Base-by-base conservation (phyloP, 2,797 vertebrate genomes). In the Notamacropus eugenii region DNA sequence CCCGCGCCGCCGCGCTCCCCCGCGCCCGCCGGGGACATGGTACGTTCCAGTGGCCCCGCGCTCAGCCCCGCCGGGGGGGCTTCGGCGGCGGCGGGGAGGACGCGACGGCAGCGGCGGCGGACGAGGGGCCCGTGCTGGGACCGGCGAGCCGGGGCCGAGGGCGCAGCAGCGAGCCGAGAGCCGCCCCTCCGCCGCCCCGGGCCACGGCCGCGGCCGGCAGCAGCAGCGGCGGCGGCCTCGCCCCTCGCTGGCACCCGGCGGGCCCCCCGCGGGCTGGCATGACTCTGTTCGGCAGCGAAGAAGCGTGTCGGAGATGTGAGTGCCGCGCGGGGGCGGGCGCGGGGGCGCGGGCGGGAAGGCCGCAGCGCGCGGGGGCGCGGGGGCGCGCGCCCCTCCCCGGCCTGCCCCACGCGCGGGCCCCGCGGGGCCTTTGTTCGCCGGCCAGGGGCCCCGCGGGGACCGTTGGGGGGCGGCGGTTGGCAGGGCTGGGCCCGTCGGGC, bases 241-340 rank as follows among this genome's bases (percentile, higher is more conserved):
- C 56, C n/a, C 58, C 92, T 27, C 27, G 27, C 58, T 54, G 50
- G 92, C 92, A 11, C 50, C 57, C 9, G n/a, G 27, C 82, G 27
- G 52, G 58, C 55, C 62, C 93, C 31, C 62, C 5, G 29, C n/a
- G 40, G 62, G 54, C 40, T 40, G 93, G 54, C 91, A 97, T 97
- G 97, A 94, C 97, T 55, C 98, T 96, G 34, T 97, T 97, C 57
- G 94, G 97, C 93, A 74, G 95, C 96, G 93, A 62, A 28, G 96
- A 97, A 92, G 82, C 54, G 55, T 62, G 96, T 96, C 97, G 97
- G 98, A 95, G 97, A 96, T 95, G 98, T 98, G 93, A 98, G 97
- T 98, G 97, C 91, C 52, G 54, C 59, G n/a, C 52, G 94, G 40
- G 40, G 56, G 55, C 55, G 58, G 24, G 55, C 31, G 74, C 55